Evolutionary conservation across 2,888 invertebrate genomes (phyloP).

Genomic region (Eupithecia subumbrata): DNA sequence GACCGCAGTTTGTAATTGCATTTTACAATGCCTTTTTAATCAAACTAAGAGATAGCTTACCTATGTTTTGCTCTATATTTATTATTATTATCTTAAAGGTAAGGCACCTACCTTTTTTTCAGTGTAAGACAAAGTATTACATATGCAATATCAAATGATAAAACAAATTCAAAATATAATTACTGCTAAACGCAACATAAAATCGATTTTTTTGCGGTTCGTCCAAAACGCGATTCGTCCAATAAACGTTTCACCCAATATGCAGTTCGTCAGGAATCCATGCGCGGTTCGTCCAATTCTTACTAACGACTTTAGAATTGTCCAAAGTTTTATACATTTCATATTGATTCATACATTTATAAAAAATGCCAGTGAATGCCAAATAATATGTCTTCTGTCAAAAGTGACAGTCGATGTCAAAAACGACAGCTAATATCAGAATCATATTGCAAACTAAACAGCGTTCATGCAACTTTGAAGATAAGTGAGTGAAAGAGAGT

Average conservation of each 20-base stretch:
- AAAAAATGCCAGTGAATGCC: too few species aligned
- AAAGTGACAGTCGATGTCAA: too few species aligned
- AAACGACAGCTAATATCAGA: too few species aligned
- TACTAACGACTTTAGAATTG: too few species aligned
- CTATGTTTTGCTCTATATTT: neutral
- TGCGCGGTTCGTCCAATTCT: too few species aligned
- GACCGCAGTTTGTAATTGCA: neutral
- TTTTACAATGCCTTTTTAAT: neutral
- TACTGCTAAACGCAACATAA: neutral
- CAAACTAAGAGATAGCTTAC: neutral
- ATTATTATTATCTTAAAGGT: neutral
- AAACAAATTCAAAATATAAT: neutral
- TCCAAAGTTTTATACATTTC: too few species aligned
- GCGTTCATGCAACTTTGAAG: constrained; percentile 5
- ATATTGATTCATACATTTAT: too few species aligned
- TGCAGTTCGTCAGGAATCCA: too few species aligned
- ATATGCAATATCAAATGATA: neutral
- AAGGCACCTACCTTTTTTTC: neutral
- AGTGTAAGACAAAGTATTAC: neutral
- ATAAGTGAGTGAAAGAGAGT: constrained; percentile 6
- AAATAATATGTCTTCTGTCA: too few species aligned
- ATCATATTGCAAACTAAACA: neutral
- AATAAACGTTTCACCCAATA: too few species aligned
- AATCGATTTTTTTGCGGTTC: too few species aligned
- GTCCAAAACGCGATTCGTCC: too few species aligned